Evolutionary conservation across 2,797 vertebrate species (phyloP).

Genomic region (Aldrovandia affinis): DNA sequence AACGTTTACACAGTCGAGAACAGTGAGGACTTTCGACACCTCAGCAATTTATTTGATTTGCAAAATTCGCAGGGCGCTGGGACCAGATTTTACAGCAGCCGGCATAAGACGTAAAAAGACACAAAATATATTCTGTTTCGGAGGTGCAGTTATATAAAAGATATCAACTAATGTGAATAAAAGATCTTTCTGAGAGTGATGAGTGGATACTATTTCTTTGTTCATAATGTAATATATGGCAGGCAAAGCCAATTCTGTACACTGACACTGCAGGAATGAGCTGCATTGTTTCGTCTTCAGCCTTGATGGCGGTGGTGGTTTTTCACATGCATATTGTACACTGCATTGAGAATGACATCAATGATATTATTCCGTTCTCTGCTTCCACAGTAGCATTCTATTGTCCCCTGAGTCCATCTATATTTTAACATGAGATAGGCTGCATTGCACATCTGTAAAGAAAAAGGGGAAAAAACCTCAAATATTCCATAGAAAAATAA

Average conservation of each 20-base stretch:
- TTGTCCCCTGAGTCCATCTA: neutral
- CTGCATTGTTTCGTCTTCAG: neutral
- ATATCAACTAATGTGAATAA: neutral
- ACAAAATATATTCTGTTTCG: too few species aligned
- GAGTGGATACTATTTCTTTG: neutral
- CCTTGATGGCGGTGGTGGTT: neutral
- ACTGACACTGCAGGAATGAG: neutral
- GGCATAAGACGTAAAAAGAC: too few species aligned
- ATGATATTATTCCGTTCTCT: neutral
- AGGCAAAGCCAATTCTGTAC: neutral
- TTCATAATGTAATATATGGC: neutral
- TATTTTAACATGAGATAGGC: neutral
- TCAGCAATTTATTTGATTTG: slow-evolving; percentile 26
- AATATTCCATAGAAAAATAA: neutral
- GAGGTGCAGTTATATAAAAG: too few species aligned
- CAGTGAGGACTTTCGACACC: slow-evolving; percentile 3
- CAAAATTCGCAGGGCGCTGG: neutral
- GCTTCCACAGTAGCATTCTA: neutral
- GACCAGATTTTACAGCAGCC: neutral
- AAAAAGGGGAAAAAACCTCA: too few species aligned
- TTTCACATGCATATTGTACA: neutral
- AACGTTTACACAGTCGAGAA: neutral
- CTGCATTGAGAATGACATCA: neutral
- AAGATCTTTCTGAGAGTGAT: neutral
- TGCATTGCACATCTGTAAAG: neutral